Evolutionary conservation across 2,797 vertebrate species (phyloP), one percentile per base, ranked within the genome.

Genomic region (Enteromius fasciolatus): DNA sequence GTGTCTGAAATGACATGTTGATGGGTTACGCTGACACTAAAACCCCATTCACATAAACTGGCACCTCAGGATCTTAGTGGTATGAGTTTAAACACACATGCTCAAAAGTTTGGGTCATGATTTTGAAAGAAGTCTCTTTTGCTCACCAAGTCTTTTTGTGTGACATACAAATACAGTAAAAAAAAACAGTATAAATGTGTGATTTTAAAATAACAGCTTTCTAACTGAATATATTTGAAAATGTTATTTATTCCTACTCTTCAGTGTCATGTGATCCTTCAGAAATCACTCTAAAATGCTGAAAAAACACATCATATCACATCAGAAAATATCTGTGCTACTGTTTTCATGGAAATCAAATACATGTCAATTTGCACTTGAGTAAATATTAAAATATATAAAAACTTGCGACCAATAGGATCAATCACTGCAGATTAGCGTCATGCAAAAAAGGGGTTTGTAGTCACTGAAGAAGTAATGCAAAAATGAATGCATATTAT

Each of bases 1-100:
- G 61, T 82, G 73, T 76, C 80, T 82, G 73, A 76, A 68, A 33
- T 31, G 23, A 54, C 33, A 76, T 82, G 63, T 76, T 76, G 72
- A 76, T 75, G 73, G 72, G 72, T 82, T 82, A 46, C 18, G 1
- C 18, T 82, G 80, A 82, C 73, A 76, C 48, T 8, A 5, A 44
- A 57, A 54, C 44, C 57, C 61, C 12, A 14, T 76, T 41, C n/a
- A 28, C 11, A 52, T 18, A 52, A 63, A 25, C 20, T 2, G 11
- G 17, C 67, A 72, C 39, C 23, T 57, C 17, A 2, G 41, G 25
- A 50, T 50, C 15, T 28, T 28, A 48, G 25, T 50, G 4, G 9
- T 44, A 10, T 61, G 5, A 28, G 3, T 59, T 28, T 76, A 28
- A 63, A 76, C 7, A 25, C 52, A 36, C 6, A 15, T 23, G 31